These are phyloP conservation scores for Sparidentex hasta DNA, from an alignment of 2,797 vertebrate genomes.

Conservation along the genomic window DNA sequence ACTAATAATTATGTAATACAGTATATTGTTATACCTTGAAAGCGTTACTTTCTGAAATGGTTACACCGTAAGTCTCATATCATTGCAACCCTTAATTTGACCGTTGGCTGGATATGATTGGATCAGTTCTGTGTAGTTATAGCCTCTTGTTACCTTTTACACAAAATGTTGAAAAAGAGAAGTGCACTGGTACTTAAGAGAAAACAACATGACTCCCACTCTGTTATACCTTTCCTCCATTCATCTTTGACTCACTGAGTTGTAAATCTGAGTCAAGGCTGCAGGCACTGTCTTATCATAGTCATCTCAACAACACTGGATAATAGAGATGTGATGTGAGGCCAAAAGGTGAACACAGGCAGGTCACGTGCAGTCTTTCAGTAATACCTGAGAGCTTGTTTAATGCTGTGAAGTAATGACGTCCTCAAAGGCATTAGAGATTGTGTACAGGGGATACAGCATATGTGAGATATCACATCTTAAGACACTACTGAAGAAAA, in stretches of 20 bases:
- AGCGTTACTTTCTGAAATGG: too few species aligned
- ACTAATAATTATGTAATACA: too few species aligned
- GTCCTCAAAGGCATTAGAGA: not conserved
- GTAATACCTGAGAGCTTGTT: not conserved
- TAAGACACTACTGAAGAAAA: not conserved
- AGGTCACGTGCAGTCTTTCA: not conserved
- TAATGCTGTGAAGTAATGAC: not conserved
- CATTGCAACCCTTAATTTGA: too few species aligned
- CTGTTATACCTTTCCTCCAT: not conserved
- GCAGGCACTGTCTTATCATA: not conserved
- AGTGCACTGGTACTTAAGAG: not conserved
- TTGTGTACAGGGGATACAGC: too few species aligned
- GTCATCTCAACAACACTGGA: not conserved
- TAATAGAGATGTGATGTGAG: conserved; percentile 18
- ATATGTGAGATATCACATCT: not conserved
- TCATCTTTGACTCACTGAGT: conserved; percentile 5
- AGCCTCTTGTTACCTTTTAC: not conserved
- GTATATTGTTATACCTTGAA: too few species aligned
- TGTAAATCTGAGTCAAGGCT: conserved; percentile 25
- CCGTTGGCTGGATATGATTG: not conserved
- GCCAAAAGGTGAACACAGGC: conserved; percentile 27
- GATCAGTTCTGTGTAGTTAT: not conserved
- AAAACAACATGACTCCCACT: not conserved
- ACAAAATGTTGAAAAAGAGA: not conserved
- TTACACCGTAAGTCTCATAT: too few species aligned